Conservation (phyloP, 1,140 invertebrate genomes). For the Cheumatopsyche charites region DNA sequence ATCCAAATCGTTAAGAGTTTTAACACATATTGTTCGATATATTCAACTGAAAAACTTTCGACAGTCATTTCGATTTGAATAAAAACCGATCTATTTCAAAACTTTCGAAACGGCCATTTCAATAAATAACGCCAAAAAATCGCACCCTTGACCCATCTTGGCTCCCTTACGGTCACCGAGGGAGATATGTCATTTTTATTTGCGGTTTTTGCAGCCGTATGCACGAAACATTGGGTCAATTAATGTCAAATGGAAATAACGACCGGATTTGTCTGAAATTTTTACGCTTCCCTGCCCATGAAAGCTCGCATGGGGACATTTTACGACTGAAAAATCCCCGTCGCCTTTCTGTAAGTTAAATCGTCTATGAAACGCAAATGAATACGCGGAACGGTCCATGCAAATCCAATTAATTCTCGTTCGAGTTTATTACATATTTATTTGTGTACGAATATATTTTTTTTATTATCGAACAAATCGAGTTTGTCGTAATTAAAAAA, state of each 20-base stretch:
- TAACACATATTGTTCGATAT: no score
- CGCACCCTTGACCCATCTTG: no score
- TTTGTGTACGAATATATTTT: not conserved
- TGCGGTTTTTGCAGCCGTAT: not conserved
- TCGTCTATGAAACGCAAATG: not conserved
- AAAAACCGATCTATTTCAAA: no score
- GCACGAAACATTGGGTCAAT: not conserved
- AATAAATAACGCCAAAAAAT: not conserved
- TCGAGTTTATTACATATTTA: not conserved
- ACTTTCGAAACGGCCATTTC: not conserved
- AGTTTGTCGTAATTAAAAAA: no score
- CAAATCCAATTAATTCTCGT: no score
- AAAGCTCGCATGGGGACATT: constrained; percentile 1
- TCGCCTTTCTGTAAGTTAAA: not conserved
- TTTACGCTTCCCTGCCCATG: not conserved
- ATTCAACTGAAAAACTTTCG: no score
- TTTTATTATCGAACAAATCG: no score
- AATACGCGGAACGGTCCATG: not conserved
- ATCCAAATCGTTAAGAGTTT: no score
- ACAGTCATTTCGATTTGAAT: no score
- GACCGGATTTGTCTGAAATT: not conserved
- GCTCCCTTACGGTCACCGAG: not conserved
- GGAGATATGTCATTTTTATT: not conserved
- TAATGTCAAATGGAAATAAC: constrained; percentile 12
- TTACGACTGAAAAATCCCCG: not conserved